Conservation (phyloP, 1,140 invertebrate genomes). For the Cydia splendana region DNA sequence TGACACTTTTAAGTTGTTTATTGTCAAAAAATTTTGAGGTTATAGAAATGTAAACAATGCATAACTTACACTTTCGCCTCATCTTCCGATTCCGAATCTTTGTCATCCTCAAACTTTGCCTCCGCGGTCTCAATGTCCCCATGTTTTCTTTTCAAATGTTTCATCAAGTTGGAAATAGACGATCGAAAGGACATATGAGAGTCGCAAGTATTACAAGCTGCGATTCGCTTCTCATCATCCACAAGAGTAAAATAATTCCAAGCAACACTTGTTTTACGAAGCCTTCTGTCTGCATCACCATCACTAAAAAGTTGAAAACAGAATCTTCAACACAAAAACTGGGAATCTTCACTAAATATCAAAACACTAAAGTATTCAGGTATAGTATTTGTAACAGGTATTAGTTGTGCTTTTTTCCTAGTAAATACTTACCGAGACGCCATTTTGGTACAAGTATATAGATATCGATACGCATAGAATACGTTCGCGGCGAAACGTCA, state of each 20-base stretch:
- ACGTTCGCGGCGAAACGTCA: background rate
- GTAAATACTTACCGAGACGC: constrained; percentile 28
- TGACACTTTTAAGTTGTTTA: too few species aligned
- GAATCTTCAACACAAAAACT: background rate
- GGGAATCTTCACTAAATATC: background rate
- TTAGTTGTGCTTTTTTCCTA: constrained; percentile 18
- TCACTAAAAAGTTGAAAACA: background rate
- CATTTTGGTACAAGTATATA: background rate
- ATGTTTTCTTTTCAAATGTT: constrained; percentile 37
- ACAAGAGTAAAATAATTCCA: constrained; percentile 37
- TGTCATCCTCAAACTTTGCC: background rate
- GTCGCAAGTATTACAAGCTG: constrained; percentile 35
- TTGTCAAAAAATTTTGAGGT: constrained; percentile 10
- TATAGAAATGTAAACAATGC: constrained; percentile 14
- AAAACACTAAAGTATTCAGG: constrained; percentile 9
- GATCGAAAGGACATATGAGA: constrained; percentile 32
- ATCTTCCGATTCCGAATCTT: constrained; percentile 1
- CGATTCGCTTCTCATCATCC: constrained; percentile 29
- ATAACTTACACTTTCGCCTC: background rate
- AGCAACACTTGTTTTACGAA: constrained; percentile 20
- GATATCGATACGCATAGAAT: background rate
- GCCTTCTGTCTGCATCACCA: background rate
- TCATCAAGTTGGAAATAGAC: constrained; percentile 38
- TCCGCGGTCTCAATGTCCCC: background rate
- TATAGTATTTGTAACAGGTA: constrained; percentile 25